phyloP scores from a whole-genome alignment of 2,113 vertebrate genomes.

The zebrafish (Danio rerio) region DNA sequence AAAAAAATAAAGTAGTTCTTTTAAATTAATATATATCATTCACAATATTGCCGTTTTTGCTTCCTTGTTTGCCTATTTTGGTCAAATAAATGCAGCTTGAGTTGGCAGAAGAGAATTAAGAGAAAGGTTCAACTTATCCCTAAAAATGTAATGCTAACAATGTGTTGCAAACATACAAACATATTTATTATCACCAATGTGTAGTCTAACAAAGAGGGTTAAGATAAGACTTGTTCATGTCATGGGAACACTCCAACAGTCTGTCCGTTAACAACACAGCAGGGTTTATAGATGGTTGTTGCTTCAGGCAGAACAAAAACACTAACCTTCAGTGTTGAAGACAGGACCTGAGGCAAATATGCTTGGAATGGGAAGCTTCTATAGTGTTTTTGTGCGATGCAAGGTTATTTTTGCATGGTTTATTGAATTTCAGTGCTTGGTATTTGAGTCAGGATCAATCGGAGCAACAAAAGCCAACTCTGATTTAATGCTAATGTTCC shows the following conservation, averaged over 20 bases:
- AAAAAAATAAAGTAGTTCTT: too few species aligned
- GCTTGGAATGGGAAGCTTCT: background rate
- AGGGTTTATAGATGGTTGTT: background rate
- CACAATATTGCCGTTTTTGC: background rate
- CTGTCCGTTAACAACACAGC: background rate
- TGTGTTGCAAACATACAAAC: background rate
- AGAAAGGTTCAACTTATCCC: background rate
- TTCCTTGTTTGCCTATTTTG: background rate
- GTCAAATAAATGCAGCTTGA: too few species aligned
- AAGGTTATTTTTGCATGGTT: background rate
- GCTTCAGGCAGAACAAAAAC: background rate
- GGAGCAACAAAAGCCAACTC: background rate
- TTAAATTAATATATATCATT: too few species aligned
- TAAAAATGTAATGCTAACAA: background rate
- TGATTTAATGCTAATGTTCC: conserved; percentile 6
- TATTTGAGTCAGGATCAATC: conserved; percentile 21
- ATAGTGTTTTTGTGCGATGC: background rate
- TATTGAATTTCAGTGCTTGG: background rate
- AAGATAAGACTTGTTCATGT: background rate
- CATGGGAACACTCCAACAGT: background rate
- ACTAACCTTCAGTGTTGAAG: background rate
- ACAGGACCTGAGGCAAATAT: background rate
- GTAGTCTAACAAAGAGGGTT: background rate
- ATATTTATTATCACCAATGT: background rate
- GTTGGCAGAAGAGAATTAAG: background rate